These are phyloP conservation scores for Autographa pulchrina DNA, from an alignment of 2,888 invertebrate species.

Conservation along the genomic window DNA sequence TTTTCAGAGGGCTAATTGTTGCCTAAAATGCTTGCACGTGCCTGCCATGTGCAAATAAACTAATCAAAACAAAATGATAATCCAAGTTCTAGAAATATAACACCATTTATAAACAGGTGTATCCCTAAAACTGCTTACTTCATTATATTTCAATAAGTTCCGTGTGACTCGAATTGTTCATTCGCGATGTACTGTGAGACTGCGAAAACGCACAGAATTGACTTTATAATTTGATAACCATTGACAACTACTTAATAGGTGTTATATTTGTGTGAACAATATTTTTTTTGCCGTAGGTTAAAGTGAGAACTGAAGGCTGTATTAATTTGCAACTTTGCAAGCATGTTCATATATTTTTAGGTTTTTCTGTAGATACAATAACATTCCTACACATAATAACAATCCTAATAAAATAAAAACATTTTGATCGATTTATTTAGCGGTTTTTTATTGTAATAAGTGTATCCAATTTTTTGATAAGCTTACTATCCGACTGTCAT, in stretches of 20 bases:
- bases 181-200: slow-evolving; percentile 33
- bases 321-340: slow-evolving; percentile 4
- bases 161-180: slow-evolving; percentile 25
- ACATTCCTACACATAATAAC: too few relatives aligned
- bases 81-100: slow-evolving; percentile 16
- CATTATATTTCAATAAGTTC: slow-evolving; percentile 28
- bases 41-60: too few relatives aligned
- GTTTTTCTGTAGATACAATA: too few relatives aligned
- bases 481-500: too few relatives aligned
- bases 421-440: too few relatives aligned
- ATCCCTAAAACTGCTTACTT: slow-evolving; percentile 11
- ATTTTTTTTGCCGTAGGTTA: slow-evolving; percentile 26
- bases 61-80: neutral
- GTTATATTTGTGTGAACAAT: slow-evolving; percentile 32
- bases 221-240: slow-evolving; percentile 51
- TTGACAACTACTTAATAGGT: slow-evolving; percentile 38
- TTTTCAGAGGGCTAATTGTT: too few relatives aligned
- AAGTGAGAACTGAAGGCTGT: neutral
- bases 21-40: too few relatives aligned
- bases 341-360: neutral
- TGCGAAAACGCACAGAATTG: slow-evolving; percentile 38
- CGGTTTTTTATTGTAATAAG: too few relatives aligned
- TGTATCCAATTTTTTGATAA: too few relatives aligned
- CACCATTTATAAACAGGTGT: neutral
- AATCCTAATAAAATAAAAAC: too few relatives aligned